Base-by-base conservation (phyloP, 2,888 invertebrate species). In the Amitus sp. region DNA sequence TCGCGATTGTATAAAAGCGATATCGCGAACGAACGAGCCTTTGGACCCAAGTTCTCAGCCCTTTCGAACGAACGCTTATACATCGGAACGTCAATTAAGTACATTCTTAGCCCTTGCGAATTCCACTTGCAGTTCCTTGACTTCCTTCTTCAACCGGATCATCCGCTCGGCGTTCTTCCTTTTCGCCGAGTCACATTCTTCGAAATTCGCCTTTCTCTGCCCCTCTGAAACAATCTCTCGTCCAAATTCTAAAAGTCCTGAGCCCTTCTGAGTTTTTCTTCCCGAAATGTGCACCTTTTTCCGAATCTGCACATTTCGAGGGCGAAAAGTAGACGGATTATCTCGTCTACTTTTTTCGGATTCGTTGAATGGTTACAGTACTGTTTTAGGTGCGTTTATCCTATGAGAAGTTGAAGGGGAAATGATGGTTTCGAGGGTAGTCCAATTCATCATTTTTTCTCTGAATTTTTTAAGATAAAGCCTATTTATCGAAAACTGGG, bases 151-250 rank as follows among this genome's bases (percentile, higher is more conserved):
- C 18, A 94, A 79, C 2, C 87, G 85, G 19, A 86, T 80, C 63
- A 94, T 90, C 54, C 89, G 87, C 53, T 92, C 90, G 55, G 85
- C 84, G 76, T 92, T 91, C 62, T 88, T 87, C 71, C 89, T 89
- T 67, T 88, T 89, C 74, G 90, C 91, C 3, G 88, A 87, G 73
- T 92, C 91, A 79, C 90, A 90, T 77, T 93, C 92, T 78, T 93
- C 93, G 70, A 88, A 91, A 60, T 91, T 87, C 0, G 94, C 93
- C 73, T 92, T 93, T 70, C 93, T 87, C 83, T 93, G 93, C 7
- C 94, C 93, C 87, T 94, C 94, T 93, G 73, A 2, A 78, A 79
- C 23, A 46, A 19, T n/a, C n/a, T n/a, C n/a, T n/a, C n/a, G n/a
- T n/a, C n/a, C n/a, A n/a, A n/a, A n/a, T n/a, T n/a, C n/a, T n/a